Evolutionary conservation across 2,888 invertebrate species (phyloP).

Genomic region (Candidula unifasciata): DNA sequence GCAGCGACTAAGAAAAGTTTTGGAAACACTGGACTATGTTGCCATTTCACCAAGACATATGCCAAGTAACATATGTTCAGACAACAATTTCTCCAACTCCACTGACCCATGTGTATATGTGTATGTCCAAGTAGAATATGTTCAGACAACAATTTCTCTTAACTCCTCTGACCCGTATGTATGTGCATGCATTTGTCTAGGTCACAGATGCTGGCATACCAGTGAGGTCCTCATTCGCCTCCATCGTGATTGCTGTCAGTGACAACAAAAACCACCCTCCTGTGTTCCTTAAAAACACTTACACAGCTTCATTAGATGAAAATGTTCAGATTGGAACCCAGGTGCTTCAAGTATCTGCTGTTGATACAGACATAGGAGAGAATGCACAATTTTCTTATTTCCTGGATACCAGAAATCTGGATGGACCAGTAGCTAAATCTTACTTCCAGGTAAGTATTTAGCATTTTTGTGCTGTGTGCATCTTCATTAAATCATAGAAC

Average conservation of each 20-base stretch:
- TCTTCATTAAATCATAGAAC: no score
- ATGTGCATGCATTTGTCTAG: conserved; percentile 2
- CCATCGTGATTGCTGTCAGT: conserved; percentile 61
- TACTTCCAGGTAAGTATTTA: conserved; percentile 55
- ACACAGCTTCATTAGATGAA: conserved; percentile 60
- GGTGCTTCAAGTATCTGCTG: conserved; percentile 61
- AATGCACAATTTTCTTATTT: conserved; percentile 62
- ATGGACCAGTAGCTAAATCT: conserved; percentile 56
- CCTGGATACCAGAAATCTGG: conserved; percentile 59
- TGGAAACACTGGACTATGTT: no score
- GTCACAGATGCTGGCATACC: conserved; percentile 64
- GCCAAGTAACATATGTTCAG: no score
- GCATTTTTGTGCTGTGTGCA: no score
- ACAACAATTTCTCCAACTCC: no score
- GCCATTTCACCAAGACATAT: no score
- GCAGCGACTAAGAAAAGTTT: no score
- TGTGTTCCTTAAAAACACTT: conserved; percentile 55
- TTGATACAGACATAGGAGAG: conserved; percentile 62
- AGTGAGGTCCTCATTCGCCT: conserved; percentile 55
- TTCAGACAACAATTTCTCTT: no score
- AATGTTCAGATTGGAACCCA: conserved; percentile 58
- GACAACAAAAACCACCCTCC: conserved; percentile 71
- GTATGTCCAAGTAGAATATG: no score
- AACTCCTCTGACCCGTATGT: no score
- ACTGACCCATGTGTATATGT: no score